phyloP scores from a whole-genome alignment of 1,140 invertebrate species.

The Thaumatotibia leucotreta region DNA sequence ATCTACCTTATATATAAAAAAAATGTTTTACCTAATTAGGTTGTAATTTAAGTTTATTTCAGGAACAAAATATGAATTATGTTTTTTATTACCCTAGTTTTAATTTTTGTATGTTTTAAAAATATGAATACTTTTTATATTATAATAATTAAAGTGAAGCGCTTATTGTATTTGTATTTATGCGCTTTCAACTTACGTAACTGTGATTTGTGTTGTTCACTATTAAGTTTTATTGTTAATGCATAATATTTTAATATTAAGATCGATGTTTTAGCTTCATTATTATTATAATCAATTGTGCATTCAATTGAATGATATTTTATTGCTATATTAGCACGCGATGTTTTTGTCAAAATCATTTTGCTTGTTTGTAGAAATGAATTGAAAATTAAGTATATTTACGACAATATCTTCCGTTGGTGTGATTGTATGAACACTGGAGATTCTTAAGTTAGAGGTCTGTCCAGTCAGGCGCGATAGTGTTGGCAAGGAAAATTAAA shows the following conservation, averaged over 20 bases:
- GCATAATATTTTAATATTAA: conserved; percentile 32
- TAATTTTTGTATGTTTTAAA: neutral
- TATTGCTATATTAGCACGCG: conserved; percentile 2
- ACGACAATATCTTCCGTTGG: conserved; percentile 24
- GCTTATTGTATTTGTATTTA: conserved; percentile 22
- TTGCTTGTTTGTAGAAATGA: neutral
- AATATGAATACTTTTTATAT: neutral
- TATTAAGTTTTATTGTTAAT: conserved; percentile 37
- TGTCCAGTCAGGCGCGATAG: neutral
- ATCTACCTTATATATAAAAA: too few relatives aligned
- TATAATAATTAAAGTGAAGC: neutral
- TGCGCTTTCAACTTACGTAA: conserved; percentile 27
- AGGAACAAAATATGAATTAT: neutral
- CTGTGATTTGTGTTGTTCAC: conserved; percentile 50
- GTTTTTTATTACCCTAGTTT: conserved; percentile 15
- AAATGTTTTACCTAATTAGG: too few relatives aligned
- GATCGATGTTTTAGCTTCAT: conserved; percentile 28
- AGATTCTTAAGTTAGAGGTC: neutral
- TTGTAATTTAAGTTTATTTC: neutral
- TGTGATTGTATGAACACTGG: neutral
- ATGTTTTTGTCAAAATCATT: neutral
- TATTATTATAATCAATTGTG: neutral
- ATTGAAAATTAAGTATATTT: conserved; percentile 9
- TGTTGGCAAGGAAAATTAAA: too few relatives aligned
- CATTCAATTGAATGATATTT: conserved; percentile 11